Percentiles rank a stretch among this genome's conserved stretches.
Evolutionary conservation across 2,888 invertebrate genomes (phyloP).

Genomic region (Leptinotarsa peninsularis): DNA sequence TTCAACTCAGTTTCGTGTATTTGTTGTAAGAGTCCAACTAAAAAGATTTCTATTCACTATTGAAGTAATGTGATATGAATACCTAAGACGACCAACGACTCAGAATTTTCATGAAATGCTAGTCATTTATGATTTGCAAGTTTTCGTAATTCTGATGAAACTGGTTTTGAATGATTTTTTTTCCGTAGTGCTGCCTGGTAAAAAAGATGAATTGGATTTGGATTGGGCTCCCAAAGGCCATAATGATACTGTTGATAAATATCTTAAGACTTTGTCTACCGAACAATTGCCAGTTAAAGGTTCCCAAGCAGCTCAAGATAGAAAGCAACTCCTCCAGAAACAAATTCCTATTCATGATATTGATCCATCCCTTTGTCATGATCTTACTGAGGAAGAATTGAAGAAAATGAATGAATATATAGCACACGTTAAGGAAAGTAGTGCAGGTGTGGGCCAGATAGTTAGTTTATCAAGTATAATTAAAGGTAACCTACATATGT

Average conservation of each 20-base stretch:
- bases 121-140: too few species aligned
- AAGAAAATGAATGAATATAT: conserved; percentile 65
- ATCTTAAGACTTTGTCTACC: conserved; percentile 72
- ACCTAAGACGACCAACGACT: too few species aligned
- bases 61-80: too few species aligned
- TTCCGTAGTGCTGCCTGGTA: conserved; percentile 61
- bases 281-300: conserved; percentile 84
- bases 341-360: conserved; percentile 89
- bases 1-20: too few species aligned
- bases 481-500: conserved; percentile 47
- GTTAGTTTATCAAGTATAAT: conserved; percentile 54
- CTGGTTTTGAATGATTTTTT: background rate
- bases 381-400: conserved; percentile 66
- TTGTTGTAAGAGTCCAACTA: too few species aligned
- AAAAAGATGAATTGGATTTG: conserved; percentile 63
- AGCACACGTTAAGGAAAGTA: conserved; percentile 62
- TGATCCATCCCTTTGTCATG: conserved; percentile 73
- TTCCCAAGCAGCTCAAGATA: conserved; percentile 80
- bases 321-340: conserved; percentile 84
- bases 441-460: conserved; percentile 64
- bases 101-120: too few species aligned
- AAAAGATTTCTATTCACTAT: too few species aligned
- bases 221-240: conserved; percentile 66
- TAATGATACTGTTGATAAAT: conserved; percentile 63
- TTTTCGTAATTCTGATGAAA: background rate